phyloP scores from a whole-genome alignment of 2,113 vertebrate genomes.

The Campylomormyrus numenius region DNA sequence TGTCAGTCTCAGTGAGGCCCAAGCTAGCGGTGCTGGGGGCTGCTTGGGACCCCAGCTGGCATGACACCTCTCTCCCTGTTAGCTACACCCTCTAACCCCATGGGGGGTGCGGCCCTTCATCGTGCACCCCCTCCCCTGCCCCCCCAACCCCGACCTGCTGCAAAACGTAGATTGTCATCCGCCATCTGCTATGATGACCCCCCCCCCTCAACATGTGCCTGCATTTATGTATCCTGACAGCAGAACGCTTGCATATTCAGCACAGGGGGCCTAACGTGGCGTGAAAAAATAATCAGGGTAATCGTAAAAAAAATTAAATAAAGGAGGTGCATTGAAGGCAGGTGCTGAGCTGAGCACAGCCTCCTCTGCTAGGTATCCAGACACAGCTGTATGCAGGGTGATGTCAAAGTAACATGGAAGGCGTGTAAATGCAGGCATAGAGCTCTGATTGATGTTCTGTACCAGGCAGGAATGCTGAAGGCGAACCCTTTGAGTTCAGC shows the following conservation, averaged over 20 bases:
- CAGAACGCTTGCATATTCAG: constrained; percentile 25
- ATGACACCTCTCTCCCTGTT: not conserved
- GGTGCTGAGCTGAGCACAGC: not conserved
- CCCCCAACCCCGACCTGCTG: constrained; percentile 24
- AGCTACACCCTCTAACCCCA: constrained; percentile 13
- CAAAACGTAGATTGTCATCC: constrained; percentile 30
- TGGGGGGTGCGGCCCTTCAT: not conserved
- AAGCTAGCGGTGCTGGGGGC: too few species aligned
- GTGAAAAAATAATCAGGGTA: constrained; percentile 26
- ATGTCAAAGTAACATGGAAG: not conserved
- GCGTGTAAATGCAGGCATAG: not conserved
- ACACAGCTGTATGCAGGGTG: not conserved
- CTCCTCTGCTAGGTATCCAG: not conserved
- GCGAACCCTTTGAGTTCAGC: not conserved
- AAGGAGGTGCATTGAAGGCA: constrained; percentile 21
- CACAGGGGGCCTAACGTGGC: not conserved
- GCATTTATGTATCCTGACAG: constrained; percentile 34
- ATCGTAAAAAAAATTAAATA: constrained; percentile 28
- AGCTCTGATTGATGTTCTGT: not conserved
- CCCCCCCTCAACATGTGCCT: constrained; percentile 10
- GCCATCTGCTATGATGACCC: constrained; percentile 39
- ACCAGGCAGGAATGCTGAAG: not conserved
- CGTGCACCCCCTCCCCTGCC: not conserved
- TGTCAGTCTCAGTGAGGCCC: not conserved
- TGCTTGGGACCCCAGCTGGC: not conserved